These are phyloP conservation scores for Lepetodrilus schrolli DNA, from an alignment of 2,888 invertebrate genomes.

Conservation along the genomic window DNA sequence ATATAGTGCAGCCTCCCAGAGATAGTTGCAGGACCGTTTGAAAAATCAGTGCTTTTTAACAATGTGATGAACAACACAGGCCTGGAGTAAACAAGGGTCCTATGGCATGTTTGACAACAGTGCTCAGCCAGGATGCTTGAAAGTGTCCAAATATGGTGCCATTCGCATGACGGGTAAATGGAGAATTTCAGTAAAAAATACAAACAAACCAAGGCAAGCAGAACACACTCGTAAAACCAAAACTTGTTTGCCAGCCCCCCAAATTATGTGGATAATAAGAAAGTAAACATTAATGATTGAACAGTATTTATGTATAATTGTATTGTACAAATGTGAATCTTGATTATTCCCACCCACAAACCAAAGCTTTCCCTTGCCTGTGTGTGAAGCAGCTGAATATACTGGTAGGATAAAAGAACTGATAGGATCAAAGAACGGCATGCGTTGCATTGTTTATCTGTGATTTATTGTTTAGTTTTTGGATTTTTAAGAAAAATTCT, in stretches of 20 bases:
- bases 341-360: neutral
- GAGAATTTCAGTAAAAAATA: neutral
- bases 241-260: neutral
- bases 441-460: neutral
- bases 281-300: neutral
- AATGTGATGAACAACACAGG: neutral
- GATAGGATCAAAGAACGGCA: neutral
- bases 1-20: neutral
- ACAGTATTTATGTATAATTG: slow-evolving; percentile 25
- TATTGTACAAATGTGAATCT: slow-evolving; percentile 9
- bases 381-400: neutral
- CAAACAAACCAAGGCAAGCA: neutral
- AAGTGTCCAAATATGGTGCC: slow-evolving; percentile 23
- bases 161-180: slow-evolving; percentile 21
- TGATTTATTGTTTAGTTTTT: neutral
- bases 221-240: neutral
- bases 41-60: slow-evolving; percentile 14
- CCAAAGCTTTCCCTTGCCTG: slow-evolving; percentile 21
- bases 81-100: neutral
- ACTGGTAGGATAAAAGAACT: neutral
- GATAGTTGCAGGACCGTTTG: neutral
- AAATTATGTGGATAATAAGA: neutral
- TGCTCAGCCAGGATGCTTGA: slow-evolving; percentile 3
- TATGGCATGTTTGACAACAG: neutral
- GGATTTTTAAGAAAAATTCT: neutral